Evolutionary conservation across 2,113 vertebrate genomes (phyloP), one percentile per base, ranked within the genome.

Genomic region (Atrichornis clamosus): DNA sequence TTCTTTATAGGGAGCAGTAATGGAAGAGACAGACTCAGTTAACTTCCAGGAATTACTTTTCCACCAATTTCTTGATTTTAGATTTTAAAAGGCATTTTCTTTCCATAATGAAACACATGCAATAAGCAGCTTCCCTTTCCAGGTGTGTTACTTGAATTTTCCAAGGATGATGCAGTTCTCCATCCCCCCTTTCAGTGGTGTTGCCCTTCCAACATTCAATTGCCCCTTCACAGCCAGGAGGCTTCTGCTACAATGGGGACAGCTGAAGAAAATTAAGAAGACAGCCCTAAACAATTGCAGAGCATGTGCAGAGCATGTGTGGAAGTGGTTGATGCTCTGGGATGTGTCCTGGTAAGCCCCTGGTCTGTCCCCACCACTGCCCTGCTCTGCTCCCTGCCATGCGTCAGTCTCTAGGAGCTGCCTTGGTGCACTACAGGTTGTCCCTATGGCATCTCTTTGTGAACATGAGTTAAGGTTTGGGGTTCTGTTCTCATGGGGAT

Each of bases 181-280:
- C 13, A 4, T 58, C 13, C 10, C 15, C 9, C 2, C 12, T 72
- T 52, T 67, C 64, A 56, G 60, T 1, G 4, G 41, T 23, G 39
- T n/a, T 87, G 42, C 65, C 16, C 64, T 92, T 68, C 65, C 6
- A 10, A 15, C 1, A 1, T 58, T 87, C 58, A 44, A 2, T 75
- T 87, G 69, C 58, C 74, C 64, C 74, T 81, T 60, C 39, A 17
- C 69, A 72, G 27, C 21, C 55, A 39, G 12, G 74, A 46, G 39
- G 26, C 39, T 91, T 72, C 81, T 84, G 68, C 68, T 77, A 30
- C 73, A 77, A 30, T 35, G 63, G 58, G 37, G 17, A 83, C 86
- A 96, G 76, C 91, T 88, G 89, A 95, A 67, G 76, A 67, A 46
- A 88, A 92, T 92, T 89, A 92, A 32, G 44, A 35, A 73, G 47